Evolutionary conservation across 2,888 invertebrate genomes (phyloP).

Genomic region (Gisinianus flammeolus): DNA sequence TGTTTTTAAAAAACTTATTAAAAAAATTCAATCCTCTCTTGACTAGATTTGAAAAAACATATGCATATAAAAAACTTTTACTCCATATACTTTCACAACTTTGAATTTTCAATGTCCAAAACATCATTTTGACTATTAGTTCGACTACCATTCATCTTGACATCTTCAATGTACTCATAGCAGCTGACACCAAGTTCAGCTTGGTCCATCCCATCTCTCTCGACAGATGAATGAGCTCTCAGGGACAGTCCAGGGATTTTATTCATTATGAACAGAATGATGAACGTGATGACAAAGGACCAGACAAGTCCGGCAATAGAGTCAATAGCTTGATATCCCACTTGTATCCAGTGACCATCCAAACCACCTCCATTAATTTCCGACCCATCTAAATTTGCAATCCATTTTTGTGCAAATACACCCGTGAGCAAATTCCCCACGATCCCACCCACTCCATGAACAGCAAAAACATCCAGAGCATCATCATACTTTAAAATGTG

Average conservation of each 20-base stretch:
- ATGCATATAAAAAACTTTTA: no score
- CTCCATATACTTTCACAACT: background rate
- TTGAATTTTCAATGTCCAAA: constrained; percentile 1
- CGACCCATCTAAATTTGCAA: constrained; percentile 42
- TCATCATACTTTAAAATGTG: constrained; percentile 50
- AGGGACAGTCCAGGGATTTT: constrained; percentile 54
- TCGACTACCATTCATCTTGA: background rate
- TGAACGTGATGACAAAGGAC: constrained; percentile 51
- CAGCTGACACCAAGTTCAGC: constrained; percentile 52
- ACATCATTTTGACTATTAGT: background rate
- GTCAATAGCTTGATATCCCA: constrained; percentile 50
- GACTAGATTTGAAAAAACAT: no score
- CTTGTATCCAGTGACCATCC: constrained; percentile 56
- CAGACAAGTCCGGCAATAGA: constrained; percentile 51
- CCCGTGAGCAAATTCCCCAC: constrained; percentile 56
- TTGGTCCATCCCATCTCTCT: constrained; percentile 51
- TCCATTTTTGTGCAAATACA: constrained; percentile 52
- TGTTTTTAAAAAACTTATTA: no score
- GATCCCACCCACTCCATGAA: constrained; percentile 55
- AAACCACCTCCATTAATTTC: constrained; percentile 48
- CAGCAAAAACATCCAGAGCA: constrained; percentile 56
- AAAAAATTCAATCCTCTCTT: no score
- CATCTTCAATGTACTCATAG: constrained; percentile 50
- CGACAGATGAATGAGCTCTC: constrained; percentile 42
- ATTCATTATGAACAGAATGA: constrained; percentile 49